phyloP scores from a whole-genome alignment of 1,140 invertebrate species.

The Rhagoletis zephyria region DNA sequence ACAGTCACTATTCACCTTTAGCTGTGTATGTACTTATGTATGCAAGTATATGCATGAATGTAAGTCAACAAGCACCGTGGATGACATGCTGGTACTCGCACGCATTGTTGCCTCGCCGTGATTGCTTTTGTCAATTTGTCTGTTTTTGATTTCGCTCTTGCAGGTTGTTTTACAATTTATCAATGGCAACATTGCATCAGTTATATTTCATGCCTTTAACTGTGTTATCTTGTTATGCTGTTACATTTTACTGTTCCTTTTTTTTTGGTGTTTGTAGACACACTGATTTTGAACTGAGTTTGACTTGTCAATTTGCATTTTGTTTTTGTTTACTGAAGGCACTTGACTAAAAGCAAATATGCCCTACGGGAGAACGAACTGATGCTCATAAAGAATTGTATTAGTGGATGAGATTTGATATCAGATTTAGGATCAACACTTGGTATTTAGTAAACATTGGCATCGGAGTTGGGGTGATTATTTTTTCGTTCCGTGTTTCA shows the following conservation, averaged over 20 bases:
- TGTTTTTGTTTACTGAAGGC: neutral
- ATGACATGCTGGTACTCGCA: neutral
- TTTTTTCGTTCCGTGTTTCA: too few relatives aligned
- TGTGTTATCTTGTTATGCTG: neutral
- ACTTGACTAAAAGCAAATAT: neutral
- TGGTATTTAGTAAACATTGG: too few relatives aligned
- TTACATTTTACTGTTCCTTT: too few relatives aligned
- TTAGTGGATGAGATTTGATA: too few relatives aligned
- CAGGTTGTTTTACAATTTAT: neutral
- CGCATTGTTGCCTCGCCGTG: neutral
- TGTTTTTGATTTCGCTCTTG: neutral
- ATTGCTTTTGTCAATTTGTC: neutral
- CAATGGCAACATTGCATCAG: neutral
- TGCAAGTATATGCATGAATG: too few relatives aligned
- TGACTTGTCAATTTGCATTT: conserved; percentile 20
- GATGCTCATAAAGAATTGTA: too few relatives aligned
- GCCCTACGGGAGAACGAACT: too few relatives aligned
- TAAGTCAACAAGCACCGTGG: too few relatives aligned
- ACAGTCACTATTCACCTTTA: neutral
- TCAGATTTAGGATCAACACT: too few relatives aligned
- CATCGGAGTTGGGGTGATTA: too few relatives aligned
- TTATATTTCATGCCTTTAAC: neutral
- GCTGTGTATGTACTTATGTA: too few relatives aligned
- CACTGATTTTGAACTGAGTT: neutral
- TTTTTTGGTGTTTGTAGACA: neutral